Conservation (phyloP, 1,140 invertebrate species). For the Probaryconus sp. region DNA sequence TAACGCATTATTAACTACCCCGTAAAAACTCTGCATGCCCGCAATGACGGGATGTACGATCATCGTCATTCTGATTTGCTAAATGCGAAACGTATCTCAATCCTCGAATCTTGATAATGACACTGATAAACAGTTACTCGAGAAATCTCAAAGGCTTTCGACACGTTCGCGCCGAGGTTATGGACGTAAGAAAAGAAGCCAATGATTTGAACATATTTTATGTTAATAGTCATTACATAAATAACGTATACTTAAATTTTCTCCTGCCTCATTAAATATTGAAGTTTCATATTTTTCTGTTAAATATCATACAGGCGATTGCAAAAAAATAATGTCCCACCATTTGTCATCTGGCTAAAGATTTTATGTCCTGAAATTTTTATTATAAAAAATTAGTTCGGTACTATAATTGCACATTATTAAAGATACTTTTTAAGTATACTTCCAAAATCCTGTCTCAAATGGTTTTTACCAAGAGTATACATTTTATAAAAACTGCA, state of each 20-base stretch:
- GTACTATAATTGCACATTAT: too few species aligned
- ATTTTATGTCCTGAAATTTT: slow-evolving; percentile 33
- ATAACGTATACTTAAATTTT: slow-evolving; percentile 37
- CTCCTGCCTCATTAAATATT: slow-evolving; percentile 1
- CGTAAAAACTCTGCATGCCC: slow-evolving; percentile 48
- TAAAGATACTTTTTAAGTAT: too few species aligned
- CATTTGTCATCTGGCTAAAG: slow-evolving; percentile 21
- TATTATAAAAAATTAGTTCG: too few species aligned
- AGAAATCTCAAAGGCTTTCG: slow-evolving; percentile 40
- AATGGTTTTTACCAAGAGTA: too few species aligned
- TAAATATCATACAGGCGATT: neutral
- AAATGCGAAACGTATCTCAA: slow-evolving; percentile 48
- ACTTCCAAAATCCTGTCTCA: too few species aligned
- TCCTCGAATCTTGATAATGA: slow-evolving; percentile 57
- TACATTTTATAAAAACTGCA: too few species aligned
- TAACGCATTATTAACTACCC: slow-evolving; percentile 62
- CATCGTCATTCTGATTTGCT: slow-evolving; percentile 51
- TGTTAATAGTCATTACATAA: slow-evolving; percentile 47
- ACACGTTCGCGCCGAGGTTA: slow-evolving; percentile 30
- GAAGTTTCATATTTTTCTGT: slow-evolving; percentile 4
- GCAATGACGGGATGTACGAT: slow-evolving; percentile 52
- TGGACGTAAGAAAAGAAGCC: slow-evolving; percentile 24
- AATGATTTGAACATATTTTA: slow-evolving; percentile 42
- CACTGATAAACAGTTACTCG: slow-evolving; percentile 59
- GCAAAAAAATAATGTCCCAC: slow-evolving; percentile 13